Evolutionary conservation across 2,888 invertebrate species (phyloP).

Genomic region (Pyrochroa serraticornis): DNA sequence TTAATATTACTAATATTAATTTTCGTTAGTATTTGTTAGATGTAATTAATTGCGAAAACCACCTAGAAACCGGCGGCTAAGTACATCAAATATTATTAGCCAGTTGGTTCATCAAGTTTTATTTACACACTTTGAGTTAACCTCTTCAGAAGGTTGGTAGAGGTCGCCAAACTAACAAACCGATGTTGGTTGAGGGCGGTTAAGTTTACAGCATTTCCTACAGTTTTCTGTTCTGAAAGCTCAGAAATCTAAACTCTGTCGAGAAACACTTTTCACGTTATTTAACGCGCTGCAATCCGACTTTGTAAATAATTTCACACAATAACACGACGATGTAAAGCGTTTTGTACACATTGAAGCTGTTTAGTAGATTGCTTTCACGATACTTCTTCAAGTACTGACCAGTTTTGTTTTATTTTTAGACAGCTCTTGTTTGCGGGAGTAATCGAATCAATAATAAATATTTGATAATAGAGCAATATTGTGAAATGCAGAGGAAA

Average conservation of each 20-base stretch:
- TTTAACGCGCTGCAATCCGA: no score
- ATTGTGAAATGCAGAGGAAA: neutral
- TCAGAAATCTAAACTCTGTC: no score
- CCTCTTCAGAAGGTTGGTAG: conserved; percentile 15
- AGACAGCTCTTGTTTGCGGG: no score
- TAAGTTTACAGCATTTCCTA: conserved; percentile 21
- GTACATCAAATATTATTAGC: conserved; percentile 12
- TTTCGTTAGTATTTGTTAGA: neutral
- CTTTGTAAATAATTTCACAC: no score
- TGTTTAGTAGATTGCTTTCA: no score
- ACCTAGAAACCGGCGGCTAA: conserved; percentile 4
- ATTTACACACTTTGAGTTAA: conserved; percentile 23
- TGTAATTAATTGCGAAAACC: conserved; percentile 13
- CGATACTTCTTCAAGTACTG: no score
- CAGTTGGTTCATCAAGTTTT: conserved; percentile 20
- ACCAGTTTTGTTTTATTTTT: no score
- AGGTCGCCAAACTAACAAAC: conserved; percentile 27
- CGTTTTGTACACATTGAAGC: no score
- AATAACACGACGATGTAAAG: no score
- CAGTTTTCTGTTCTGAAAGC: neutral
- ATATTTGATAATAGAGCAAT: neutral
- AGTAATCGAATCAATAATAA: no score
- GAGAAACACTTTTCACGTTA: conserved; percentile 7
- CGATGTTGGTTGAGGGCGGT: conserved; percentile 22
- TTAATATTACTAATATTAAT: neutral